Conservation (phyloP, 2,113 vertebrate genomes). For the Muntiacus muntjak region DNA sequence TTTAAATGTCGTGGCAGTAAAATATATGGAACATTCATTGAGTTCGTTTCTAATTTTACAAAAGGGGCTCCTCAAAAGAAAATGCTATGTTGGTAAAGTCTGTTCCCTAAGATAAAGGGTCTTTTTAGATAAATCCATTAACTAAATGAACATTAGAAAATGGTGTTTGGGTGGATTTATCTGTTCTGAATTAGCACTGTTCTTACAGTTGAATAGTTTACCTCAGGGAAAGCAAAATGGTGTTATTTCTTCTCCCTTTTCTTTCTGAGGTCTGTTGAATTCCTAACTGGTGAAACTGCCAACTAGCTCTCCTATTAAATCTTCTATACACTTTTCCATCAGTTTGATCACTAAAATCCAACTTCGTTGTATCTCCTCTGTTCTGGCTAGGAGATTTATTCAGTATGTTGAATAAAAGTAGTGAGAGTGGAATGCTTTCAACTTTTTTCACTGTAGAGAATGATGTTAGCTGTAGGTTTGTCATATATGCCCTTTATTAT, state of each 20-base stretch:
- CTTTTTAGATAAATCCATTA: background rate
- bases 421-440: background rate
- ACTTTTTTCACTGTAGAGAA: background rate
- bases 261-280: background rate
- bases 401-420: background rate
- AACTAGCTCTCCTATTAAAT: background rate
- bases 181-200: background rate
- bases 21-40: background rate
- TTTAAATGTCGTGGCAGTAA: conserved; percentile 55
- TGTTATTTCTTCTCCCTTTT: background rate
- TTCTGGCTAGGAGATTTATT: background rate
- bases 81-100: background rate
- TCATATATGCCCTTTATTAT: background rate
- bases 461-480: background rate
- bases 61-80: background rate
- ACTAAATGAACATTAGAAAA: background rate
- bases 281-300: background rate
- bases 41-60: background rate
- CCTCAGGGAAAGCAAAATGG: background rate
- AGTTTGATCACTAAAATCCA: background rate
- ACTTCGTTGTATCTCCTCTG: background rate
- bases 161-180: background rate
- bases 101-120: background rate
- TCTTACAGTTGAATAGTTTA: background rate
- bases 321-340: background rate